Base-by-base conservation (phyloP, 2,113 vertebrate genomes). In the Tupaia tana region DNA sequence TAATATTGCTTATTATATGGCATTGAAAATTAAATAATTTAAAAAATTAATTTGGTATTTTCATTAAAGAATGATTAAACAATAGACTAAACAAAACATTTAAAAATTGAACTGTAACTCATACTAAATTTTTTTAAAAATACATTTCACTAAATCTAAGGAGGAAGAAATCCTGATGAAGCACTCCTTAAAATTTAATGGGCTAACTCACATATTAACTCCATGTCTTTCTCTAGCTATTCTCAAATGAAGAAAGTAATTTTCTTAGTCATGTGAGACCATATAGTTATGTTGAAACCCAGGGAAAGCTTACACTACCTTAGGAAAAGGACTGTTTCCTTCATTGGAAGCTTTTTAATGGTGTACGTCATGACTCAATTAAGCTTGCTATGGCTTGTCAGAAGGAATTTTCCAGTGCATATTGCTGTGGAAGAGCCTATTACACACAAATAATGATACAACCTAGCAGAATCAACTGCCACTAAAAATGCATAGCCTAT, bases 331-430 rank as follows among this genome's bases (percentile, higher is more conserved):
- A 24, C 89, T 9, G 9, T 95, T 95, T 95, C 75, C 64, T 58
- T 95, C 2, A 92, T 82, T 75, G 96, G 84, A 90, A 93, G 81
- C 96, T 97, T 22, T 93, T 86, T 96, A 70, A 69, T 95, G 79
- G 70, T 85, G 86, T 91, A 91, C 27, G 11, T 95, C 95, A 96
- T 93, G 92, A 92, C 97, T 98, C 95, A 96, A 12, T 97, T 97
- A 95, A 97, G 58, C 56, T 96, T 92, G 71, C 80, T 95, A 80
- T 24, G 83, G 91, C 93, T 98, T 98, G 96, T 97, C 96, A 96
- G 95, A 95, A 98, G 93, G 96, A 88, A 97, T 98, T 98, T 96
- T 98, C 93, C 94, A 75, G 95, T 95, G 85, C 61, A 71, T 95
- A 83, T 85, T 7, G 81, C 84, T 97, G 79, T 96, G 94, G 95